Evolutionary conservation across 2,113 vertebrate genomes (phyloP), one percentile per base, ranked within the genome.

Genomic region (Bothrops jararaca): DNA sequence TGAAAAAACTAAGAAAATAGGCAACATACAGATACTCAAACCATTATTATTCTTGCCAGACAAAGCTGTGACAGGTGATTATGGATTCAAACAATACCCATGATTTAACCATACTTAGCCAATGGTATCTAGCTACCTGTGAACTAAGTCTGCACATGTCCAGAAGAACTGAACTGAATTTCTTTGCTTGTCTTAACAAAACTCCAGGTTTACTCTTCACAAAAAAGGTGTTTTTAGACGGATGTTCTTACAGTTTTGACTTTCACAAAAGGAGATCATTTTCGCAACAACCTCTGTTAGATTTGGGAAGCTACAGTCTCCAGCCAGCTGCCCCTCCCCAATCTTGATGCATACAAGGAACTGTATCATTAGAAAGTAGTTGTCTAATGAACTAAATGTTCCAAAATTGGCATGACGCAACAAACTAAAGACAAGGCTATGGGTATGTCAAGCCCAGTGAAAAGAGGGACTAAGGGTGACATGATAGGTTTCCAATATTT

Each of bases 371-470:
- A 0, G 1, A 57, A 93, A 92, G 87, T 90, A 64, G 29, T 85
- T 15, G 34, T 29, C 88, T 94, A 42, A 50, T 94, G 95, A 95
- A 54, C 34, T 22, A 90, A 94, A 92, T 60, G 90, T 94, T 95
- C 95, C 90, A 96, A 95, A 95, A 95, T 95, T 92, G 97, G 96
- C 92, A 18, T 24, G 92, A 95, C 13, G 18, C 74, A 85, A 94
- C 88, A 74, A 85, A 94, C 86, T 29, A 34, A 96, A 80, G 92
- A 88, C 95, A 95, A 88, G 92, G 94, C 92, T 96, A 95, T 95
- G 93, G 96, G 10, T 60, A 60, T 12, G 26, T 60, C 58, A 26
- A 26, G 57, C 9, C 23, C 11, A 29, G 12, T 29, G 58, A 29
- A 60, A 26, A 60, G 10, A 60, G 29, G 26, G 26, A 29, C 58